phyloP scores from a whole-genome alignment of 2,888 invertebrate genomes.

The Ophion slaviceki region DNA sequence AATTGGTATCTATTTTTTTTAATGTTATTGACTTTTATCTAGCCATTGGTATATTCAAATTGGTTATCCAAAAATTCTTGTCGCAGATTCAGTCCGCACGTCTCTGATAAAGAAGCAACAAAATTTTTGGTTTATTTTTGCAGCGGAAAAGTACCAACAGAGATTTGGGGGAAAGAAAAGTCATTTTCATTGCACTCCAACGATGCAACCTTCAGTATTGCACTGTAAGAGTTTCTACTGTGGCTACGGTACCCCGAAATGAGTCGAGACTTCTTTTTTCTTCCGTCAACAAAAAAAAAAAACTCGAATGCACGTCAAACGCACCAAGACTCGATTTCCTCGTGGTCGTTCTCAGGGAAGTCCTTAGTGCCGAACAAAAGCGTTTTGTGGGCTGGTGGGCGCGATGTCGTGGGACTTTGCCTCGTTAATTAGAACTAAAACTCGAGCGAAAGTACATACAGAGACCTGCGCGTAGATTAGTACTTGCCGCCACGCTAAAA shows the following conservation, averaged over 20 bases:
- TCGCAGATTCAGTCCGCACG: too few relatives aligned
- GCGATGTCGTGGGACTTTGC: constrained; percentile 74
- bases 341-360: constrained; percentile 76
- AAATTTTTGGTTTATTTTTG: too few relatives aligned
- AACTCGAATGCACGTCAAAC: constrained; percentile 26
- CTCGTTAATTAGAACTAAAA: constrained; percentile 76
- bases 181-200: neutral
- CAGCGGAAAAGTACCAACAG: too few relatives aligned
- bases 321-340: constrained; percentile 62
- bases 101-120: too few relatives aligned
- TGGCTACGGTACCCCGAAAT: neutral
- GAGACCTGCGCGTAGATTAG: constrained; percentile 31
- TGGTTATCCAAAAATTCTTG: too few relatives aligned
- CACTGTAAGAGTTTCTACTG: neutral
- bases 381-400: constrained; percentile 37
- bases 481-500: neutral
- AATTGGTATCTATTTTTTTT: too few relatives aligned
- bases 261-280: neutral
- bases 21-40: too few relatives aligned
- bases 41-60: too few relatives aligned
- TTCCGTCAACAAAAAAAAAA: neutral
- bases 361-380: constrained; percentile 54
- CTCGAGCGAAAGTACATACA: constrained; percentile 71
- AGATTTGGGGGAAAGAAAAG: neutral
- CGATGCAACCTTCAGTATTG: neutral